Evolutionary conservation across 1,140 invertebrate species (phyloP).

Genomic region (Oryzaephilus surinamensis): DNA sequence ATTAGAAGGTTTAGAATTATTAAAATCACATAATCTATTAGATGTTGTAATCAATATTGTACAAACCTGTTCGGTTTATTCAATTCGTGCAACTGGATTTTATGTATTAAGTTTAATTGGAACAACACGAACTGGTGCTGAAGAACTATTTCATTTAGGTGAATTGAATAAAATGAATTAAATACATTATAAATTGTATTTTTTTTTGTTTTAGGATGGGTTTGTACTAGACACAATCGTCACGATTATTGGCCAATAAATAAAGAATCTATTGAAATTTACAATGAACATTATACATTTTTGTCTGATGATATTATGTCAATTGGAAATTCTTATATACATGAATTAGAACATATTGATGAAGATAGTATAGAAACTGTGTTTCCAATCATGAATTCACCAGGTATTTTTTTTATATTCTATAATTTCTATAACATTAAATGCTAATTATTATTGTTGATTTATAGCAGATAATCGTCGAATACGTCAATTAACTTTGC

Average conservation of each 20-base stretch:
- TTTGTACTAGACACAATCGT: constrained; percentile 67
- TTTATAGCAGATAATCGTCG: too few relatives aligned
- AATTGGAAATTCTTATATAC: too few relatives aligned
- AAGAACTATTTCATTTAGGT: constrained; percentile 59
- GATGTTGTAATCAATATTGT: constrained; percentile 57
- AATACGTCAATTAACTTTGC: constrained; percentile 44
- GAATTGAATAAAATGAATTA: constrained; percentile 26
- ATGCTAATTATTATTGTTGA: too few relatives aligned
- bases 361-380: constrained; percentile 5
- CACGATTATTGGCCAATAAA: constrained; percentile 77
- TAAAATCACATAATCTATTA: constrained; percentile 46
- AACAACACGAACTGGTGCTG: constrained; percentile 69
- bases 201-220: constrained; percentile 66
- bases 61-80: constrained; percentile 69
- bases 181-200: too few relatives aligned
- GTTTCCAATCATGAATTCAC: neutral
- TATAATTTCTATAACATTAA: constrained; percentile 17
- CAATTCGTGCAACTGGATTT: constrained; percentile 79
- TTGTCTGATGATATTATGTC: too few relatives aligned
- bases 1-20: constrained; percentile 56
- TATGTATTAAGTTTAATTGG: constrained; percentile 77
- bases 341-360: too few relatives aligned
- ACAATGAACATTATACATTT: too few relatives aligned
- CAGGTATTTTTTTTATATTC: neutral
- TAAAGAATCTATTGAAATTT: too few relatives aligned